Percentiles rank a stretch among this genome's conserved stretches.
Conservation (phyloP, 2,888 invertebrate genomes). For the Micoletzkya japonica region DNA sequence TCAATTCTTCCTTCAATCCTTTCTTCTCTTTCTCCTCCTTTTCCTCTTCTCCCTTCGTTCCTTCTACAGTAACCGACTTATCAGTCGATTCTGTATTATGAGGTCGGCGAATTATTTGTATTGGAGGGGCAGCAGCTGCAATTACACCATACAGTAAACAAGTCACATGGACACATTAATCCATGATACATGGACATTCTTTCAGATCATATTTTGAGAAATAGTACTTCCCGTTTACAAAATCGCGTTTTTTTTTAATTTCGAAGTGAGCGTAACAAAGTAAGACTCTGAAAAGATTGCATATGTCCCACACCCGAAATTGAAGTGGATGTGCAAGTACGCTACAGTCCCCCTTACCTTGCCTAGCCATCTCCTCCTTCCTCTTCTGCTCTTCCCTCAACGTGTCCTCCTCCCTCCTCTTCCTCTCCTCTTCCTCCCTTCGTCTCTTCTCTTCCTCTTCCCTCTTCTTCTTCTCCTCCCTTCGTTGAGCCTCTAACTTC, state of each 20-base stretch:
- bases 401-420: constrained; percentile 6
- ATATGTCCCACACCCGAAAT: too few relatives aligned
- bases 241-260: not conserved
- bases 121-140: not conserved
- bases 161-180: not conserved
- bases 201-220: not conserved
- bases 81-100: not conserved
- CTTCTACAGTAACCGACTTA: not conserved
- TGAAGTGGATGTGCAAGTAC: not conserved
- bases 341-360: not conserved
- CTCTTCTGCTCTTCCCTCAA: constrained; percentile 10
- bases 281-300: not conserved
- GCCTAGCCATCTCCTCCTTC: not conserved
- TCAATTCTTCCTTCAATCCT: not conserved
- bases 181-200: not conserved
- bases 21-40: not conserved
- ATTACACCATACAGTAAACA: too few relatives aligned
- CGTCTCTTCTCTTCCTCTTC: not conserved
- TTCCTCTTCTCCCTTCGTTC: not conserved
- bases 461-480: not conserved
- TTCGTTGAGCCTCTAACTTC: constrained; percentile 14
- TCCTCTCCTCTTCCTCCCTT: constrained; percentile 8
- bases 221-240: not conserved
- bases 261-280: not conserved
- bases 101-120: constrained; percentile 6